Conservation (phyloP, 2,797 vertebrate species). For the Netta rufina region DNA sequence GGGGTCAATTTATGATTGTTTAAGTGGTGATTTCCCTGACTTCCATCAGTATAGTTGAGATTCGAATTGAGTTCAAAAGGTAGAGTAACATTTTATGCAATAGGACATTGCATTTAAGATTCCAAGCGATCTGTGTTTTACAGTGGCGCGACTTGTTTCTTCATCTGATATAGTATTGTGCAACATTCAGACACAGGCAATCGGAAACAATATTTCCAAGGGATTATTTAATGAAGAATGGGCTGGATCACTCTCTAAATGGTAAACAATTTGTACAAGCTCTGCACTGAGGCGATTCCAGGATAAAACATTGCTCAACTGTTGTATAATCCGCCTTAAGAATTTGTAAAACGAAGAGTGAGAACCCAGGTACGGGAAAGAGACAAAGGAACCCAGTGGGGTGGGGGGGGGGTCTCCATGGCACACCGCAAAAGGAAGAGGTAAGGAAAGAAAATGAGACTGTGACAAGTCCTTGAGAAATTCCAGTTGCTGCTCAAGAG, state of each 20-base stretch:
- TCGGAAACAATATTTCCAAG: constrained; percentile 25
- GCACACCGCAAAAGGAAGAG: background rate
- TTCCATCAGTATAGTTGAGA: background rate
- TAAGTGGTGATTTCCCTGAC: background rate
- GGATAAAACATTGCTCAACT: constrained; percentile 7
- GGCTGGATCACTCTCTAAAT: background rate
- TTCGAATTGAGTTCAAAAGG: background rate
- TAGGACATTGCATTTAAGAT: background rate
- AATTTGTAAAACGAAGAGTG: background rate
- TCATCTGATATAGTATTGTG: background rate
- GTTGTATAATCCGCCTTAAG: background rate
- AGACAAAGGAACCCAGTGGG: background rate
- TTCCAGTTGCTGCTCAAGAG: background rate
- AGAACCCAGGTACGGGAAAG: background rate
- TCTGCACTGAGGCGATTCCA: background rate
- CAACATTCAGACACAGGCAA: constrained; percentile 13
- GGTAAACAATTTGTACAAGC: constrained; percentile 2
- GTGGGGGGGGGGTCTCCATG: background rate
- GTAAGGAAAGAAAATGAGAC: background rate
- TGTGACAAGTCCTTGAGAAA: background rate
- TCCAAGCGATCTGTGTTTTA: constrained; percentile 22
- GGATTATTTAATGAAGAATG: constrained; percentile 1
- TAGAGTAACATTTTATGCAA: background rate
- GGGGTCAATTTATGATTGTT: background rate
- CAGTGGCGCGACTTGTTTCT: background rate